Evolutionary conservation across 2,113 vertebrate species (phyloP).

Genomic region (Pteruthius melanotis): DNA sequence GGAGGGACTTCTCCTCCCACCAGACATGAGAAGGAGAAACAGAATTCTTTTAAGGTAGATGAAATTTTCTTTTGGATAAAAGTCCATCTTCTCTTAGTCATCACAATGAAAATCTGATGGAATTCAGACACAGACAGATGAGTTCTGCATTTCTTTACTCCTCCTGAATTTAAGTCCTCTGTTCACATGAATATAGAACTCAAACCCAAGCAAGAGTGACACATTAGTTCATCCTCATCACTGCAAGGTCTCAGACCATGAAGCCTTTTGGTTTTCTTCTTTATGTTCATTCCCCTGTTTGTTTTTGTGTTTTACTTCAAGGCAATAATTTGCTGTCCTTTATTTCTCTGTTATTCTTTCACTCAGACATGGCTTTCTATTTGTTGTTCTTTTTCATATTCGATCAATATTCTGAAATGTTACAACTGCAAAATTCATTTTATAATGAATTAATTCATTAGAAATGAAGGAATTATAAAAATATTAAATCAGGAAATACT

Average conservation of each 20-base stretch:
- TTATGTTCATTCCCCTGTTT: neutral
- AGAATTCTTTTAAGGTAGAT: neutral
- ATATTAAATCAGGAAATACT: neutral
- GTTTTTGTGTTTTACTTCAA: neutral
- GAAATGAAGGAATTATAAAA: neutral
- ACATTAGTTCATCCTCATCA: neutral
- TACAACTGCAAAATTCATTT: neutral
- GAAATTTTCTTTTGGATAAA: neutral
- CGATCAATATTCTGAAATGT: neutral
- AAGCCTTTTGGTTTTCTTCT: neutral
- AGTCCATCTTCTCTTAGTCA: neutral
- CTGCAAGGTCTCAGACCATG: neutral
- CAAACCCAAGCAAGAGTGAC: neutral
- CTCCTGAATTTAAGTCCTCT: neutral
- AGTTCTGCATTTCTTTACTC: neutral
- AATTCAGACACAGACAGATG: neutral
- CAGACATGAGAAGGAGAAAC: neutral
- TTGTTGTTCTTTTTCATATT: neutral
- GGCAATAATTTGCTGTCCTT: fast-evolving
- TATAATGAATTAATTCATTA: neutral
- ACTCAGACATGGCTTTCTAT: neutral
- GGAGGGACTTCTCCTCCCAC: neutral
- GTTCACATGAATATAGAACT: neutral
- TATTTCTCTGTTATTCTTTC: neutral
- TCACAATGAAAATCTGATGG: neutral